Base-by-base conservation (phyloP, 2,797 vertebrate genomes). In the Ctenopoma multispine region DNA sequence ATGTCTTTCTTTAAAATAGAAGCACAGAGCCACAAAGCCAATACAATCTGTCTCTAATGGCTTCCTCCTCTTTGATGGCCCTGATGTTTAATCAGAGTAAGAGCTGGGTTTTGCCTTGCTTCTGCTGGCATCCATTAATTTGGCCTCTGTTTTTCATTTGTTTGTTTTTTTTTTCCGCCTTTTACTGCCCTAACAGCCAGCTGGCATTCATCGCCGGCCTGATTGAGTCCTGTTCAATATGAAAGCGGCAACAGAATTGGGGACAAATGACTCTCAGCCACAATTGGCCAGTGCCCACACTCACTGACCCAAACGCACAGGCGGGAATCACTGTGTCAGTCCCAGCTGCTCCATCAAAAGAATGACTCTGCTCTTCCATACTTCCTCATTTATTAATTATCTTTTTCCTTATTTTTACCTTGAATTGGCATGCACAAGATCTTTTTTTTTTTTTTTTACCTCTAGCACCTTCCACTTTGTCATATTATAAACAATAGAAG, bases 61-160 rank as follows among this genome's bases (percentile, higher is more conserved):
- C 82, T 82, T 85, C 85, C 87, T 89, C 74, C 76, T 63, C 76
- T 87, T 72, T 80, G 87, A 93, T 85, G 83, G 83, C 85, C 77
- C 73, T 81, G 67, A 87, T 94, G 89, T 94, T 94, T 95, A 94
- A 94, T 95, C 93, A 94, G 91, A 89, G 85, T 94, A 92, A 95
- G 88, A 95, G 94, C 87, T 46, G 38, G 76, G 79, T 84, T 79
- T 87, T 81, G 75, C 87, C 80, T 87, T 58, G 36, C 74, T 70
- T 82, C 87, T 70, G 55, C 72, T 82, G 78, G 75, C 63, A 75
- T 73, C 81, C 84, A 92, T 93, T 93, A 79, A 92, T 91, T 91
- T 83, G 83, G 80, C 84, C 75, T 85, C 79, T 81, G 46, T 77
- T 85, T 82, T 90, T 89, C 88, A 85, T 94, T 93, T 90, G 85